Conservation (phyloP, 2,113 vertebrate species). For the Hylia prasina region DNA sequence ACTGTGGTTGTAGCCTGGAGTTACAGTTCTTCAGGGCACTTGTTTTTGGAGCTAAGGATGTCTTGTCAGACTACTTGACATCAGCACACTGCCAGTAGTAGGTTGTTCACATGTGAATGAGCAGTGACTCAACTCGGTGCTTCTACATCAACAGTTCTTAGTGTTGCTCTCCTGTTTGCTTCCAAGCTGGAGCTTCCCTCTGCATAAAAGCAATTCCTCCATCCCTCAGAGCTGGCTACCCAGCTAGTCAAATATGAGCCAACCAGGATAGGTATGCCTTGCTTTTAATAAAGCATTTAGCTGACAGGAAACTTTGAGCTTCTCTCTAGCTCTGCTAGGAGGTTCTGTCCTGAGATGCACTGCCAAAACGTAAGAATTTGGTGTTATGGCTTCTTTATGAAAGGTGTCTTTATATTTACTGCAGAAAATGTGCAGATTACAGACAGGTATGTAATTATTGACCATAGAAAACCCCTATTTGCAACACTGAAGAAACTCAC, state of each 20-base stretch:
- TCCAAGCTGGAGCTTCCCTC: not conserved
- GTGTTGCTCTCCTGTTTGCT: not conserved
- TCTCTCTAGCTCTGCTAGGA: not conserved
- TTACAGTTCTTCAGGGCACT: not conserved
- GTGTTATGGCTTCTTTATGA: not conserved
- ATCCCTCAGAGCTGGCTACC: not conserved
- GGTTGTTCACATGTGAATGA: not conserved
- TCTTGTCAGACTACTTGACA: not conserved
- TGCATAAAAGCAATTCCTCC: not conserved
- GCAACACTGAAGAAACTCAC: not conserved
- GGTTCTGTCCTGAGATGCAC: not conserved
- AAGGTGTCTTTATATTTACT: not conserved
- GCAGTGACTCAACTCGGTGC: not conserved
- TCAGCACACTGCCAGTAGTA: rapidly evolving
- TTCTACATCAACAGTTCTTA: not conserved
- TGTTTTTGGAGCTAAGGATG: not conserved
- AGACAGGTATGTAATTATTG: not conserved
- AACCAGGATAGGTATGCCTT: not conserved
- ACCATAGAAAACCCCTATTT: not conserved
- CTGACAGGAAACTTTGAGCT: not conserved
- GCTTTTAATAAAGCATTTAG: not conserved
- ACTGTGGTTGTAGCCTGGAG: not conserved
- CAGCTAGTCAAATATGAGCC: not conserved
- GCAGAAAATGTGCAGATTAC: not conserved
- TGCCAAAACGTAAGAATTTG: not conserved